Conservation (phyloP, 2,797 vertebrate species). For the Sebastes vulpes region DNA sequence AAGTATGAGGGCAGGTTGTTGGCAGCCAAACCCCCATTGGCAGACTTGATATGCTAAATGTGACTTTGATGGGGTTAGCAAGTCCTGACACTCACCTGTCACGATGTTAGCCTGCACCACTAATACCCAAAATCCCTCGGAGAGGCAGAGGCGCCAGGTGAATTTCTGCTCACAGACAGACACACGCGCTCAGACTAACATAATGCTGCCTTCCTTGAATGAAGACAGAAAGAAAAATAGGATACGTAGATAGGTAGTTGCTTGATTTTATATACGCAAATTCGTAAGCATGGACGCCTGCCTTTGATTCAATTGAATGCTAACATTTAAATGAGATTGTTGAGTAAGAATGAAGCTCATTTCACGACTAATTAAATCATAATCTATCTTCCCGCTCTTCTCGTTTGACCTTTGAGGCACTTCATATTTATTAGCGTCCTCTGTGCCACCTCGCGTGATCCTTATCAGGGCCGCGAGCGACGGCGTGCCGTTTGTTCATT, state of each 20-base stretch:
- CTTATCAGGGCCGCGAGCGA: conserved; percentile 32
- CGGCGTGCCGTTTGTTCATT: conserved; percentile 38
- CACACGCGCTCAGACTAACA: neutral
- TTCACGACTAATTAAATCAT: conserved; percentile 39
- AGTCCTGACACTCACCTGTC: conserved; percentile 59
- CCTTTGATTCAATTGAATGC: conserved; percentile 4
- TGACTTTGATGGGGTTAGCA: conserved; percentile 42
- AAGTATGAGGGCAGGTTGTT: conserved; percentile 15
- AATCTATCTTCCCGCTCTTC: conserved; percentile 13
- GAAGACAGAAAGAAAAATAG: neutral
- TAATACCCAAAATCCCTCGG: conserved; percentile 53
- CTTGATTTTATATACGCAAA: neutral
- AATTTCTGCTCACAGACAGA: conserved; percentile 31
- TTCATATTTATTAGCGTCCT: conserved; percentile 44
- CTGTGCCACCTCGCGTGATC: conserved; percentile 6
- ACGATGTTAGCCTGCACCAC: conserved; percentile 42
- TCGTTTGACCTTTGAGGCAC: conserved; percentile 38
- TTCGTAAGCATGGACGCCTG: neutral
- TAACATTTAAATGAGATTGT: conserved; percentile 11
- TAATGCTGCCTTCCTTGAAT: neutral
- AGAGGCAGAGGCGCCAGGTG: conserved; percentile 45
- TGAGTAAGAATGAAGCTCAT: conserved; percentile 9
- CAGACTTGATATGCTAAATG: conserved; percentile 42
- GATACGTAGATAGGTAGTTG: neutral
- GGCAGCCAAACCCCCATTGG: conserved; percentile 20